Base-by-base conservation (phyloP, 2,888 invertebrate genomes). In the Hypomecis atomaria region DNA sequence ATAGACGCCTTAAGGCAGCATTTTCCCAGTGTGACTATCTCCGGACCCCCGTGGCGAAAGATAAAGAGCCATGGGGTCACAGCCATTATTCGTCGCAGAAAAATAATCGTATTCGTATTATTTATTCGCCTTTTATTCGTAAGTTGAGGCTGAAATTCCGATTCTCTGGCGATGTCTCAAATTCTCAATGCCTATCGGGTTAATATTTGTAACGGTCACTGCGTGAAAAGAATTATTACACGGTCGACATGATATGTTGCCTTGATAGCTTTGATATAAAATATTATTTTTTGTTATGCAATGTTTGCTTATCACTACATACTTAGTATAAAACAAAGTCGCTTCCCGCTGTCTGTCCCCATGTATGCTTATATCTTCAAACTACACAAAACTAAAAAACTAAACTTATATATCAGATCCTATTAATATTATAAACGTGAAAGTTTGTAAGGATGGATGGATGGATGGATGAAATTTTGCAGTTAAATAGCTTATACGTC, bases 101-200 rank as follows among this genome's bases (percentile, higher is more conserved):
- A 70, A 71, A 71, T 73, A 73, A 74, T 74, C 68, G 69, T 71
- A 74, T 74, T 74, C 71, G 67, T 70, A 71, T 73, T 69, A 71
- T 73, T 71, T 74, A 74, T 71, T 67, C 70, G 66, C 63, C 60
- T 54, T 67, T 66, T 66, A 60, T 53, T 60, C 57, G 58, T 65
- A 64, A 52, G 61, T 65, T 60, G 57, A 44, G 60, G 57, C 34
- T 11, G 60, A 59, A 59, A 43, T 65, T 57, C 65, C 57, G 53
- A 61, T 60, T 61, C 53, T 59, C 52, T 65, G 65, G 65, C 57
- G 57, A 23, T 10, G 60, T 38, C 43, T 61, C n/a, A n/a, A n/a
- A n/a, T n/a, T n/a, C n/a, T n/a, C 65, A 61, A 61, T 44, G 65
- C 52, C 60, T 59, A 49, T 50, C 13, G 55, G 55, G 63, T 59